These are phyloP conservation scores for Sphaerophoria rueppellii DNA, from an alignment of 2,888 invertebrate species.

Conservation along the genomic window DNA sequence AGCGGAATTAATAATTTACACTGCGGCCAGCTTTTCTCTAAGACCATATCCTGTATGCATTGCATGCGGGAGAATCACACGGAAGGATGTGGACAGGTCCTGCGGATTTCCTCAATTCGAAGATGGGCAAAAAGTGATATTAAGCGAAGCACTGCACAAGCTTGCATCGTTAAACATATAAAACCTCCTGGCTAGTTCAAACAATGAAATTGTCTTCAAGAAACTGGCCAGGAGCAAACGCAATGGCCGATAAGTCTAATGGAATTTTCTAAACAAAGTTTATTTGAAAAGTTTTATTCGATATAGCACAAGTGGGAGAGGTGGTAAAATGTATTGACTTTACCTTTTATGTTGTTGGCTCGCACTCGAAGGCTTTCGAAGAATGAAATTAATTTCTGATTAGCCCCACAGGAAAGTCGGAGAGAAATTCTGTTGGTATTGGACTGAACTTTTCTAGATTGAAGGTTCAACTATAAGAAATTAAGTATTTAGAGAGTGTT, in stretches of 20 bases:
- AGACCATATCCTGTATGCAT: neutral
- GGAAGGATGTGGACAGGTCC: conserved; percentile 11
- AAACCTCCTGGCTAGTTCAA: conserved; percentile 27
- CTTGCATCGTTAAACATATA: conserved; percentile 22
- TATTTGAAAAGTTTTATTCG: conserved; percentile 63
- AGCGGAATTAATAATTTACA: conserved; percentile 73
- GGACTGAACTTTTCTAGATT: conserved; percentile 21
- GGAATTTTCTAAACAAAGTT: conserved; percentile 58
- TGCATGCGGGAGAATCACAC: conserved; percentile 42
- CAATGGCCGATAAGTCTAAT: conserved; percentile 19
- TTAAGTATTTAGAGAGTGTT: neutral
- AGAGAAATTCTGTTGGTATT: conserved; percentile 4
- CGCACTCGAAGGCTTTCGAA: conserved; percentile 39
- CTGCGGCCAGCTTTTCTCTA: conserved; percentile 54
- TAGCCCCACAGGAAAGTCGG: conserved; percentile 59
- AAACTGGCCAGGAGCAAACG: neutral
- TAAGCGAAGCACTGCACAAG: conserved; percentile 43
- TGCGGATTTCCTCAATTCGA: conserved; percentile 14
- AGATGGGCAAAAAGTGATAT: conserved; percentile 21
- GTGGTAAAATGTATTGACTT: conserved; percentile 27
- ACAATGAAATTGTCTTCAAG: conserved; percentile 24
- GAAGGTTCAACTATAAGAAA: conserved; percentile 38
- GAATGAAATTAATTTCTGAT: conserved; percentile 68
- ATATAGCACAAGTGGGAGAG: conserved; percentile 23
- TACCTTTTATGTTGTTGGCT: conserved; percentile 2